These are phyloP conservation scores for Heliocidaris erythrogramma DNA, from an alignment of 35 echinoderm and acorn worm species.

Conservation along the genomic window DNA sequence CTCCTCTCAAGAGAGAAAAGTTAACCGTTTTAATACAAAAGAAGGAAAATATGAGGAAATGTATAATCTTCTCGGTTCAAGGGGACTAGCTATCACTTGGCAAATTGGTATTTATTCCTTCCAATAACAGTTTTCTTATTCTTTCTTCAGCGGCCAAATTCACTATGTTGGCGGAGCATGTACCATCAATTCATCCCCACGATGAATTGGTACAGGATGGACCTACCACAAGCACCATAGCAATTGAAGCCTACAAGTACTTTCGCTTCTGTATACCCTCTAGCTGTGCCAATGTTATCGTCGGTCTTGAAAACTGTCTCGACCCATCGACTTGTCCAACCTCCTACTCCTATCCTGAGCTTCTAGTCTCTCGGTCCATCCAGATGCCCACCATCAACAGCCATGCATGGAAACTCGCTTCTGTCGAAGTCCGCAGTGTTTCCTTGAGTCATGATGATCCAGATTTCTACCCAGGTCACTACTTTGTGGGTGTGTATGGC, in stretches of 20 bases:
- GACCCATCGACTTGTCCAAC: constrained; percentile 71
- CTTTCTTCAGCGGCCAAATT: constrained; percentile 69
- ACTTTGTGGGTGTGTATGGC: constrained; percentile 86
- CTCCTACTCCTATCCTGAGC: constrained; percentile 80
- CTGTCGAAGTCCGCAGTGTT: constrained; percentile 68
- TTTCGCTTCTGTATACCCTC: constrained; percentile 85
- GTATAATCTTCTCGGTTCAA: too few species aligned
- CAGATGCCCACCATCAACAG: constrained; percentile 72
- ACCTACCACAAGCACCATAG: constrained; percentile 16
- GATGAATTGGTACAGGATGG: constrained; percentile 55
- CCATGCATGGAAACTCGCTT: constrained; percentile 92
- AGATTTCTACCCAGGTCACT: constrained; percentile 78
- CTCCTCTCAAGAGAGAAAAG: too few species aligned
- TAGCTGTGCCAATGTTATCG: constrained; percentile 58
- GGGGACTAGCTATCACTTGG: too few species aligned
- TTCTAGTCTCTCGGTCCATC: constrained; percentile 87
- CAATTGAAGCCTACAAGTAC: constrained; percentile 63
- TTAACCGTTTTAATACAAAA: neutral
- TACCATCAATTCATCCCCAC: constrained; percentile 57
- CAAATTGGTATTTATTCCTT: neutral
- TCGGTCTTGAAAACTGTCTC: constrained; percentile 77
- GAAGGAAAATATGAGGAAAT: neutral
- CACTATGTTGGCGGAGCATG: constrained; percentile 58
- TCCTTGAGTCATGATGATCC: constrained; percentile 60
- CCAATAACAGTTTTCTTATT: neutral